Conservation (phyloP, 2,888 invertebrate genomes). For the Mythimna albipuncta region DNA sequence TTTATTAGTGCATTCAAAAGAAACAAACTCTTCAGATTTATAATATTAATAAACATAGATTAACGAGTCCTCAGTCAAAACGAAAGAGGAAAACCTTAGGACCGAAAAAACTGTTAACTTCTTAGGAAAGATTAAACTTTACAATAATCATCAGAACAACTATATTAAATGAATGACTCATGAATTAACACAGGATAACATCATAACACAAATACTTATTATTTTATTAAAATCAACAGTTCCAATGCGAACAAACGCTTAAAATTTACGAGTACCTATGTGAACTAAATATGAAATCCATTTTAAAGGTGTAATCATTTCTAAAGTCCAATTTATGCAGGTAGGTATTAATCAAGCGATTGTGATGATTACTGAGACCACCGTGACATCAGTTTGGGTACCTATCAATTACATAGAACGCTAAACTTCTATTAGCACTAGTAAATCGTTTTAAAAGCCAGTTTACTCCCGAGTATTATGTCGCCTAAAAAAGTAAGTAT, state of each 20-base stretch:
- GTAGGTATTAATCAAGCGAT: constrained; percentile 10
- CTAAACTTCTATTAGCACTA: constrained; percentile 18
- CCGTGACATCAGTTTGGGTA: constrained; percentile 21
- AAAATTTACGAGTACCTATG: background rate
- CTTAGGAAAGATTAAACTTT: background rate
- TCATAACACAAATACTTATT: background rate
- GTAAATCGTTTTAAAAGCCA: background rate
- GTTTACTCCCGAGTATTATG: background rate
- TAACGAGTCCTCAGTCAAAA: too few relatives aligned
- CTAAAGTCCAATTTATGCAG: background rate
- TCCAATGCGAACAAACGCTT: background rate
- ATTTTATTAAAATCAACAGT: constrained; percentile 20
- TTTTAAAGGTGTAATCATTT: constrained; percentile 14
- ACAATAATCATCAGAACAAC: background rate
- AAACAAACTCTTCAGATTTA: too few relatives aligned
- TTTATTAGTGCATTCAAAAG: too few relatives aligned
- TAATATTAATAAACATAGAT: too few relatives aligned
- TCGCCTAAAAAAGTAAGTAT: background rate
- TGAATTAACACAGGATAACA: background rate
- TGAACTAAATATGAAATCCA: background rate
- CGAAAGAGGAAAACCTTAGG: too few relatives aligned
- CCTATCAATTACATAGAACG: constrained; percentile 26
- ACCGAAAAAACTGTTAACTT: too few relatives aligned
- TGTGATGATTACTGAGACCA: constrained; percentile 19
- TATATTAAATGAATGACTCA: background rate